Percentiles rank a stretch among this genome's conserved stretches.
These are phyloP conservation scores for Xestoiulus laeticollis DNA, from an alignment of 2,888 invertebrate species.

Conservation along the genomic window DNA sequence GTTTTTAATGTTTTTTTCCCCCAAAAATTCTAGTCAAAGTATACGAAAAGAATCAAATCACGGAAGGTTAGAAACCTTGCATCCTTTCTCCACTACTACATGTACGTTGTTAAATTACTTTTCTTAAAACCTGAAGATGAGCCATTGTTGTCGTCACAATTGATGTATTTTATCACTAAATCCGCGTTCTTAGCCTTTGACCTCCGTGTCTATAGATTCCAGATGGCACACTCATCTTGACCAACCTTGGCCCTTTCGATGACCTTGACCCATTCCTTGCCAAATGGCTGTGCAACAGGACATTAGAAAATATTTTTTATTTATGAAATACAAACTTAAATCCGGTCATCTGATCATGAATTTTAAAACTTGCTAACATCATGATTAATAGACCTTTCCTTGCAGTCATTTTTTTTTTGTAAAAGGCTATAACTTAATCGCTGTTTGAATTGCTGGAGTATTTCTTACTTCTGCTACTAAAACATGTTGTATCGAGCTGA, in stretches of 20 bases:
- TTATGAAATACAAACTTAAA: constrained; percentile 2
- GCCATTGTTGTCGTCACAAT: constrained; percentile 37
- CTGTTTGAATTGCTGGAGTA: neutral
- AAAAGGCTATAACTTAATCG: neutral
- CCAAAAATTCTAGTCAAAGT: neutral
- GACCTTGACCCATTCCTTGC: neutral
- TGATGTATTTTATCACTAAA: constrained; percentile 37
- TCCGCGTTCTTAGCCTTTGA: constrained; percentile 29
- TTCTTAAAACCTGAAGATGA: constrained; percentile 15
- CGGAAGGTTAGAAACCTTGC: constrained; percentile 34
- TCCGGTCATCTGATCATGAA: constrained; percentile 3
- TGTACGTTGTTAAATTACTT: neutral
- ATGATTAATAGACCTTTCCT: neutral
- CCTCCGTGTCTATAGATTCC: constrained; percentile 29
- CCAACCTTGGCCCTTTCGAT: constrained; percentile 23
- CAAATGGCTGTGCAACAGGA: constrained; percentile 23
- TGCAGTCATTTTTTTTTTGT: neutral
- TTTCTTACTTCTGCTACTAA: neutral
- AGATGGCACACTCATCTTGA: constrained; percentile 34
- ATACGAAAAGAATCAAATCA: neutral
- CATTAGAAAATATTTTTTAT: neutral
- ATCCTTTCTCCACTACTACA: neutral
- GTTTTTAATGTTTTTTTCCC: neutral
- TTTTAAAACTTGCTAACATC: neutral
- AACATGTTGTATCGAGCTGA: neutral